These are phyloP conservation scores for Neostethus bicornis DNA, from an alignment of 2,797 vertebrate genomes.

Conservation along the genomic window DNA sequence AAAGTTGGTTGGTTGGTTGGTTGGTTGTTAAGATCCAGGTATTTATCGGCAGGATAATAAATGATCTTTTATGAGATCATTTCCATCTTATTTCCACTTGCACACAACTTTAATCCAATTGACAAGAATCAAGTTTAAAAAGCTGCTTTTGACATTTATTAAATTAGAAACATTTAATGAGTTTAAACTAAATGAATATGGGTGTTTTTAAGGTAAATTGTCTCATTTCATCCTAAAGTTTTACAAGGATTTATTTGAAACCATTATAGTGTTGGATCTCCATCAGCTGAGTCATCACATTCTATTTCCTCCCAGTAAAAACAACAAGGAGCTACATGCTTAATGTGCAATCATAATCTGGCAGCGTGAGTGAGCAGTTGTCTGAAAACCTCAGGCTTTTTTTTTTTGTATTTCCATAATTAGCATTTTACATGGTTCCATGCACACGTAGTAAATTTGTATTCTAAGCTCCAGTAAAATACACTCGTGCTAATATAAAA, in stretches of 20 bases:
- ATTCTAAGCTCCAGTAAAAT: slow-evolving; percentile 26
- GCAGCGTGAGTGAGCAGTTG: slow-evolving; percentile 29
- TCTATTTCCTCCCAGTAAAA: slow-evolving; percentile 27
- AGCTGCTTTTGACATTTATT: slow-evolving; percentile 10
- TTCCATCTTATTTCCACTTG: slow-evolving; percentile 46
- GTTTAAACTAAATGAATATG: slow-evolving; percentile 15
- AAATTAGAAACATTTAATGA: slow-evolving; percentile 10
- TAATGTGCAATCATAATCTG: slow-evolving; percentile 24
- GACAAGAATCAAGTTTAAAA: slow-evolving; percentile 10
- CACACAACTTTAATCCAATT: slow-evolving; percentile 1
- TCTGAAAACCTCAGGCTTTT: slow-evolving; percentile 18
- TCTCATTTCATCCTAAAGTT: slow-evolving; percentile 9
- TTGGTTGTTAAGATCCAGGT: no score
- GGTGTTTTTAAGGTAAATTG: background rate
- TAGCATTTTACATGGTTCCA: slow-evolving; percentile 33
- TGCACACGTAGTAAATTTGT: slow-evolving; percentile 21
- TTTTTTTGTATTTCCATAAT: slow-evolving; percentile 24
- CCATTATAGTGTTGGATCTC: slow-evolving; percentile 10
- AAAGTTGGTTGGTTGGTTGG: no score
- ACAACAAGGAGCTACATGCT: slow-evolving; percentile 22
- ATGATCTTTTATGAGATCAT: slow-evolving; percentile 46
- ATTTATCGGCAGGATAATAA: no score
- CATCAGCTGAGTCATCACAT: slow-evolving; percentile 21
- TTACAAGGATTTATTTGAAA: slow-evolving; percentile 10
- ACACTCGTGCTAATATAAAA: slow-evolving; percentile 41